Conservation (phyloP, 2,888 invertebrate species). For the Octodonta nipae region DNA sequence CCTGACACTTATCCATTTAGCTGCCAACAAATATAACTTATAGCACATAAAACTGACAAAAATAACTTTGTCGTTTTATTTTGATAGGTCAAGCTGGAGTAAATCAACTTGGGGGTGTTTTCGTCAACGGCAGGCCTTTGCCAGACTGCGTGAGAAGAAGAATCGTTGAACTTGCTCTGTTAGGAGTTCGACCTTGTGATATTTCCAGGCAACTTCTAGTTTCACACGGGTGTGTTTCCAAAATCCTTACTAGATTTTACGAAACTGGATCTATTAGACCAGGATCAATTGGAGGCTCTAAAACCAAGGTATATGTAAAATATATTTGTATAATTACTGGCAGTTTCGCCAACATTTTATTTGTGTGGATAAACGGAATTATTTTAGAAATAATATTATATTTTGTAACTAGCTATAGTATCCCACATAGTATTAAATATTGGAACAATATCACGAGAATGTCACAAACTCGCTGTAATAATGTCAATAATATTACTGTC, state of each 20-base stretch:
- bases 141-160: conserved; percentile 86
- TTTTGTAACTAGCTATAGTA: too few species aligned
- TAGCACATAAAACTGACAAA: too few species aligned
- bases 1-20: too few species aligned
- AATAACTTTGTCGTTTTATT: too few species aligned
- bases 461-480: too few species aligned
- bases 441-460: too few species aligned
- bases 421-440: too few species aligned
- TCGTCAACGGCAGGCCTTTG: conserved; percentile 92
- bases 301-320: conserved; percentile 72
- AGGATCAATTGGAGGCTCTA: conserved; percentile 87
- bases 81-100: conserved; percentile 95
- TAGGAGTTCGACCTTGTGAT: conserved; percentile 92
- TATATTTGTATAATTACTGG: too few species aligned
- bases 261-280: conserved; percentile 93
- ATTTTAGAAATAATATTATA: too few species aligned
- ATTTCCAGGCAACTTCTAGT: conserved; percentile 90
- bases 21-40: too few species aligned
- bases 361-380: too few species aligned
- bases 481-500: too few species aligned
- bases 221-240: conserved; percentile 93
- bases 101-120: conserved; percentile 92
- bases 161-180: conserved; percentile 85
- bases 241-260: conserved; percentile 90
- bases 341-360: conserved; percentile 6